Evolutionary conservation across 37 sponge, comb jelly and placozoan genomes (phyloP), one percentile per base, ranked within the genome.

Genomic region (Aplysina aerophoba): DNA sequence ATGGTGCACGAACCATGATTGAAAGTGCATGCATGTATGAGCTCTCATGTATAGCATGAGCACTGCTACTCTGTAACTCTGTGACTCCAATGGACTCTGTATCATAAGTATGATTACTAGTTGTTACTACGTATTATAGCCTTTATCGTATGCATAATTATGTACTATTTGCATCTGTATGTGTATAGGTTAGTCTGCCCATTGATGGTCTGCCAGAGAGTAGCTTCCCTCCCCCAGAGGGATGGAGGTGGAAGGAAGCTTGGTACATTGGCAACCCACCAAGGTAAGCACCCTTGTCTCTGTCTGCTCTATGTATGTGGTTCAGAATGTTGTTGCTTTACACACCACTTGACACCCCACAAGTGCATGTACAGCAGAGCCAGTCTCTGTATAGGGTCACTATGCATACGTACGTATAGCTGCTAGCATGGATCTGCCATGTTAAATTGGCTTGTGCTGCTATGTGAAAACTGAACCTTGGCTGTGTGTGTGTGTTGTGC

Each of bases 231-330:
- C 65, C 91, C 20, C 88, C 88, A 22, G 84, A 62, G 0, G 96
- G 96, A n/a, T 98, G 98, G 98, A 58, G 64, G 21, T 98, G 94
- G 94, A 91, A 91, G 22, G 93, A 94, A 16, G 90, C 84, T 5
- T 98, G 98, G 98, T 73, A 60, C 33, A 41, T 85, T 36, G 82
- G 55, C 0, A 91, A 93, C 30, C 91, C 92, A 57, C 83, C 88
- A 41, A 85, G 91, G 87, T 87, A 37, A 19, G 36, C 34, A 25
- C 69, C n/a, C 11, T 25, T 11, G n/a, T n/a, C n/a, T n/a, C n/a
- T n/a, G n/a, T n/a, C n/a, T n/a, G n/a, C n/a, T n/a, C n/a, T n/a
- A n/a, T n/a, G n/a, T n/a, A n/a, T n/a, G n/a, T n/a, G 11, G 11
- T 3, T 3, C 27, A 62, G 50, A 44, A 44, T 44, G 3, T 8